Evolutionary conservation across 2,888 invertebrate species (phyloP).

Genomic region (Calameuta pallipes): DNA sequence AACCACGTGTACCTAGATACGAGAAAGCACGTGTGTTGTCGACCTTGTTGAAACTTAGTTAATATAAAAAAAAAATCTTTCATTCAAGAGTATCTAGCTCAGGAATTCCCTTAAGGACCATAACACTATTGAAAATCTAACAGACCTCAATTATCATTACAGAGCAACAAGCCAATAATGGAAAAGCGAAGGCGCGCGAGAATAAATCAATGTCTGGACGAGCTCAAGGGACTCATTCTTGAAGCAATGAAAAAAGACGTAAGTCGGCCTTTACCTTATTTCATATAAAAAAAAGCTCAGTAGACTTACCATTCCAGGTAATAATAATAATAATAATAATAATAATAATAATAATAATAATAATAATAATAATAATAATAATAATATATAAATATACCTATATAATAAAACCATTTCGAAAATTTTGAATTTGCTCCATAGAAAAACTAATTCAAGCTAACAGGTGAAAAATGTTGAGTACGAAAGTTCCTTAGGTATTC

Average conservation of each 20-base stretch:
- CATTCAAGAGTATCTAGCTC: background rate
- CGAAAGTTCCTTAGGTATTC: background rate
- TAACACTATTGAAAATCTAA: background rate
- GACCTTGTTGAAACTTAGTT: background rate
- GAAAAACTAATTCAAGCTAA: background rate
- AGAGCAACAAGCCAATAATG: conserved; percentile 95
- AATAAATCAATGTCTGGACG: conserved; percentile 90
- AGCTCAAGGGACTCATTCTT: conserved; percentile 85
- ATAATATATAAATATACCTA: too few relatives aligned
- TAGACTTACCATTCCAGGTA: background rate
- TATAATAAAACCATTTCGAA: background rate
- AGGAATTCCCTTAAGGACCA: background rate
- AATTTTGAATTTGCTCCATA: background rate
- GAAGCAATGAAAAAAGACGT: conserved; percentile 92
- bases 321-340: background rate
- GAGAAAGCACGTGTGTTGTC: background rate
- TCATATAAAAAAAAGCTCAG: background rate
- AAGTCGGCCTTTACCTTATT: conserved; percentile 67
- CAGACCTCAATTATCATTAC: conserved; percentile 60
- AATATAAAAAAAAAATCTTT: background rate
- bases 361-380: background rate
- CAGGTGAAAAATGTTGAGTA: background rate
- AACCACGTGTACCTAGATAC: conserved; percentile 1
- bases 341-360: background rate
- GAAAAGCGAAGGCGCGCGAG: conserved; percentile 90